Evolutionary conservation across 2,888 invertebrate species (phyloP).

Genomic region (Brenthis daphne): DNA sequence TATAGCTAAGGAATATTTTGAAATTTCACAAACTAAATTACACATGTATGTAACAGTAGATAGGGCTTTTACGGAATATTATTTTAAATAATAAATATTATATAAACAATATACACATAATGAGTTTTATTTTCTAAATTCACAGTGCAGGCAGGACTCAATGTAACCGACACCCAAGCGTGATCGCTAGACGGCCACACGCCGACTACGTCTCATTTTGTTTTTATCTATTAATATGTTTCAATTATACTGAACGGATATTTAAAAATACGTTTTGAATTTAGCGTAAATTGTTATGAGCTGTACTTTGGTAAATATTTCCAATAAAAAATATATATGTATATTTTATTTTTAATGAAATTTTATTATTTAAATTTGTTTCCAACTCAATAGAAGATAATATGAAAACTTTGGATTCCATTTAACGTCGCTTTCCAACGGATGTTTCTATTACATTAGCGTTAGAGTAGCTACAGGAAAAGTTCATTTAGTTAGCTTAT

Average conservation of each 20-base stretch:
- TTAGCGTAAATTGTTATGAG: no score
- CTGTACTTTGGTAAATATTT: no score
- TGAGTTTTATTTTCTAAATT: no score
- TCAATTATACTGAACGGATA: conserved; percentile 10
- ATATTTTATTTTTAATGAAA: neutral
- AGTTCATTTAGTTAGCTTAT: conserved; percentile 19
- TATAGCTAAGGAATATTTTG: no score
- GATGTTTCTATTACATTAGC: conserved; percentile 19
- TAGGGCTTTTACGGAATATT: no score
- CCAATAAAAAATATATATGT: neutral
- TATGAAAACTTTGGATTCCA: conserved; percentile 11
- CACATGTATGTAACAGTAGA: no score
- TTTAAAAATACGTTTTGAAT: conserved; percentile 7
- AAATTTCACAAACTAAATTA: no score
- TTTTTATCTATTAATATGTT: conserved; percentile 50
- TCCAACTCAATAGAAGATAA: conserved; percentile 1
- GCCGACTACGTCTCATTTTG: conserved; percentile 33
- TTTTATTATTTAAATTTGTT: neutral
- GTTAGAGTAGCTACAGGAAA: conserved; percentile 18
- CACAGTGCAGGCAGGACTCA: conserved; percentile 20
- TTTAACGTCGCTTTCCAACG: conserved; percentile 6
- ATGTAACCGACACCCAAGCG: conserved; percentile 39
- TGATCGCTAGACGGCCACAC: conserved; percentile 44
- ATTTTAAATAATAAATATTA: no score
- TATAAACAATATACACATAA: no score